Base-by-base conservation (phyloP, 2,888 invertebrate species). In the Xylota sylvarum region DNA sequence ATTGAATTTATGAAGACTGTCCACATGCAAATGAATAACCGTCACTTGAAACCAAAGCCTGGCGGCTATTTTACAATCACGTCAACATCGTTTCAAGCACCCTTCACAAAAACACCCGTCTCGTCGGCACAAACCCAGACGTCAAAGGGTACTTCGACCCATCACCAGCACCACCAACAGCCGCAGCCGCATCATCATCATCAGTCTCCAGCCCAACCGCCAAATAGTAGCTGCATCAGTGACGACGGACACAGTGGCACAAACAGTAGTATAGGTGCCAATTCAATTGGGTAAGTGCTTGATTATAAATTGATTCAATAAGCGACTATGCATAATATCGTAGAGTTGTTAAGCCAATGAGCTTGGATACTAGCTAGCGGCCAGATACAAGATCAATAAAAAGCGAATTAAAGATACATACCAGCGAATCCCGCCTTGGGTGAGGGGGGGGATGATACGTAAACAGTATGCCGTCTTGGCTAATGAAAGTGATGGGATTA, bases 1-100 rank as follows among this genome's bases (percentile, higher is more conserved):
- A 97, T 98, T 89, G 97, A 98, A 92, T 97, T 97, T 93, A 97
- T 97, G 97, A 97, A 97, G 93, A 97, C 97, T 92, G 97, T 97
- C 19, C 97, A 97, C 90, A 97, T 98, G 97, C 97, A 97, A 93
- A 95, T 97, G 94, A 97, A 97, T 93, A 98, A 98, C 92, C 94
- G 97, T 5, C 97, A 97, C 92, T 93, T 98, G 89, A 96, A 97
- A 89, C 97, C 97, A 83, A 96, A 96, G 89, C 95, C 95, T 0
- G 97, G 97, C 19, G 96, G 97, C 1, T 97, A 97, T 93, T 97
- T 97, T 93, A 96, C 95, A 67, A 94, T 94, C 64, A 91, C 94
- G 50, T 93, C 94, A 84, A 93, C 94, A 72, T 94, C 94, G 17
- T 92, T 92, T 88, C 93, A 93, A 89, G 92, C 92, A 74, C 93